Conservation (phyloP, 2,888 invertebrate genomes). For the Tiliacea aurago region DNA sequence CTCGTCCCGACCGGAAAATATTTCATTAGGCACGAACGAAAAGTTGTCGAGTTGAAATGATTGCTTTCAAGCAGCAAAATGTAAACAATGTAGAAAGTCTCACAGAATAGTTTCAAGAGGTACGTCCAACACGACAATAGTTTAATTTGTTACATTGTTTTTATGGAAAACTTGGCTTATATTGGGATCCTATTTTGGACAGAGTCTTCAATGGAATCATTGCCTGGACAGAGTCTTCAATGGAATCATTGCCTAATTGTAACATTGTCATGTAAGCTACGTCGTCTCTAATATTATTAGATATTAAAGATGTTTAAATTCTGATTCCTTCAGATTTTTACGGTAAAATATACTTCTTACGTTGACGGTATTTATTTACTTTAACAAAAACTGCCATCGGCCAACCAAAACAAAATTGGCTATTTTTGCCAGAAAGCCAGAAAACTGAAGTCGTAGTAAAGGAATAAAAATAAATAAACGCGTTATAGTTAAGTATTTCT, state of each 20-base stretch:
- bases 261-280: too few species aligned
- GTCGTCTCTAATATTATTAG: neutral
- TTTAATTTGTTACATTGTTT: conserved; percentile 5
- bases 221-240: too few species aligned
- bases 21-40: conserved; percentile 43
- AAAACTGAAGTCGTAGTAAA: conserved; percentile 34
- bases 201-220: too few species aligned
- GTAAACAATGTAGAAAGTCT: conserved; percentile 17
- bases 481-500: neutral
- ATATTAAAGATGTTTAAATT: neutral
- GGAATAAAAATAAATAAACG: conserved; percentile 36
- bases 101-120: conserved; percentile 19
- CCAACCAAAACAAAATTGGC: neutral
- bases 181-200: neutral
- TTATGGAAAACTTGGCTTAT: neutral
- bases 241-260: neutral
- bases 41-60: conserved; percentile 44
- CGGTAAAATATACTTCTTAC: neutral
- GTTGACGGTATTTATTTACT: conserved; percentile 1
- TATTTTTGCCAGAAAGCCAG: neutral
- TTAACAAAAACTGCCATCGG: conserved; percentile 1
- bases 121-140: neutral
- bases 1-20: conserved; percentile 28
- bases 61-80: conserved; percentile 5
- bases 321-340: neutral